phyloP scores from a whole-genome alignment of 2,113 vertebrate genomes.

The Corythornis madagascariensis region DNA sequence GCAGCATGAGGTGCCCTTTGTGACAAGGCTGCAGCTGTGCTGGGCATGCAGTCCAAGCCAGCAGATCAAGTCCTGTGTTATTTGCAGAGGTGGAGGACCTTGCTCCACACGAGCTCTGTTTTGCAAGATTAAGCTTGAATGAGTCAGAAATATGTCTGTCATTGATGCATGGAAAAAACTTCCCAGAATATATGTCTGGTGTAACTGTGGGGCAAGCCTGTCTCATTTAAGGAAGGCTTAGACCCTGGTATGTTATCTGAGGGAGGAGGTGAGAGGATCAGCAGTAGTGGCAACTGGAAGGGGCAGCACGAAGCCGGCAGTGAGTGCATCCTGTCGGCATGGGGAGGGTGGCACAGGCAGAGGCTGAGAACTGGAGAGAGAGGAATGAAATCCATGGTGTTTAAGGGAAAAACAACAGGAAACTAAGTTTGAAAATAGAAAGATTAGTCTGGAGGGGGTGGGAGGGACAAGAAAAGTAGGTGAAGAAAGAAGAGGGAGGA shows the following conservation, averaged over 20 bases:
- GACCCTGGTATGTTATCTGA: neutral
- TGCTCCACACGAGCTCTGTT: neutral
- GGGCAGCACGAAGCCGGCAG: neutral
- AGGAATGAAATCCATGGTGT: constrained; percentile 31
- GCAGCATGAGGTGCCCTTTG: neutral
- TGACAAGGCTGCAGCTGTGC: neutral
- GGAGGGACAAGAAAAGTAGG: constrained; percentile 64
- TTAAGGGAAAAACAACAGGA: constrained; percentile 46
- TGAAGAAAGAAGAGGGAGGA: constrained; percentile 62
- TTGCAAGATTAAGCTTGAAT: neutral
- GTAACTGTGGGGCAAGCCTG: neutral
- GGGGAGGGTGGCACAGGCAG: neutral
- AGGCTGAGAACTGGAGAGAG: neutral
- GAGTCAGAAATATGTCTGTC: neutral
- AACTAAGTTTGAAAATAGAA: constrained; percentile 59
- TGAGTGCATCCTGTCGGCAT: neutral
- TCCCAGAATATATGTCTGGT: neutral
- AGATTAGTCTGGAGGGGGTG: constrained; percentile 65
- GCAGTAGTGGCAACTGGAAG: neutral
- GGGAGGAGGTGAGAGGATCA: neutral
- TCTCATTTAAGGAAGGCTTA: neutral
- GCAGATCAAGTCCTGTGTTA: neutral
- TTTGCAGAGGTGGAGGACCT: neutral
- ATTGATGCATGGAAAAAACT: neutral
- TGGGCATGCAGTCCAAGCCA: neutral